These are phyloP conservation scores for Serinus canaria DNA, from an alignment of 2,113 vertebrate species.

Conservation along the genomic window DNA sequence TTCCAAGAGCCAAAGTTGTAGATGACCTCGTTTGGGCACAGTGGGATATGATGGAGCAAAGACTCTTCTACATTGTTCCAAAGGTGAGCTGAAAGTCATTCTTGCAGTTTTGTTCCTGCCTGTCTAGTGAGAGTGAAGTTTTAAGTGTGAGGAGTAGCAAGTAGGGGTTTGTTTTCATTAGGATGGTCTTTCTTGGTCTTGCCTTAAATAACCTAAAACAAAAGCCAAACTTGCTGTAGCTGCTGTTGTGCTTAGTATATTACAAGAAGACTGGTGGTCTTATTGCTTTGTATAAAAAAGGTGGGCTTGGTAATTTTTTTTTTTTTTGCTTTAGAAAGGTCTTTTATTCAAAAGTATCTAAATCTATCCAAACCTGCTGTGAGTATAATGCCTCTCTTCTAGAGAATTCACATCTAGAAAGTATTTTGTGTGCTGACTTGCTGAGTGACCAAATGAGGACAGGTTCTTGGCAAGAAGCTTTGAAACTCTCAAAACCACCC, in stretches of 20 bases:
- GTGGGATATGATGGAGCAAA: slow-evolving; percentile 88
- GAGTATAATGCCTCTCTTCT: neutral
- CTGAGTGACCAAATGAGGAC: neutral
- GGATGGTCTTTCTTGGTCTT: neutral
- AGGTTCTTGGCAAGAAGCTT: neutral
- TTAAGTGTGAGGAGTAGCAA: neutral
- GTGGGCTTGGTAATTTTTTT: neutral
- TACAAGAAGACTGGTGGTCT: neutral
- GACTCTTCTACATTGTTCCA: slow-evolving; percentile 84
- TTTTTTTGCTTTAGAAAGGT: neutral
- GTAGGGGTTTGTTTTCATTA: neutral
- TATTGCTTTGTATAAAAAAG: neutral
- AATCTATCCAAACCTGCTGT: neutral
- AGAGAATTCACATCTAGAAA: neutral
- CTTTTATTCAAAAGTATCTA: neutral
- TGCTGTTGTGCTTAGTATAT: neutral
- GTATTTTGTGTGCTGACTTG: neutral
- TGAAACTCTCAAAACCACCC: neutral
- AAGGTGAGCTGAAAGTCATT: slow-evolving; percentile 71
- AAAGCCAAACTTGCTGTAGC: neutral
- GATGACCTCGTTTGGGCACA: slow-evolving; percentile 93
- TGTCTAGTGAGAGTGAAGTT: neutral
- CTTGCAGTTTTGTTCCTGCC: neutral
- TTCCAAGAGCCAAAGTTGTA: slow-evolving; percentile 82
- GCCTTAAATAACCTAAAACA: neutral